Evolutionary conservation across 2,113 vertebrate genomes (phyloP).

Genomic region (Aspidoscelis tigris): DNA sequence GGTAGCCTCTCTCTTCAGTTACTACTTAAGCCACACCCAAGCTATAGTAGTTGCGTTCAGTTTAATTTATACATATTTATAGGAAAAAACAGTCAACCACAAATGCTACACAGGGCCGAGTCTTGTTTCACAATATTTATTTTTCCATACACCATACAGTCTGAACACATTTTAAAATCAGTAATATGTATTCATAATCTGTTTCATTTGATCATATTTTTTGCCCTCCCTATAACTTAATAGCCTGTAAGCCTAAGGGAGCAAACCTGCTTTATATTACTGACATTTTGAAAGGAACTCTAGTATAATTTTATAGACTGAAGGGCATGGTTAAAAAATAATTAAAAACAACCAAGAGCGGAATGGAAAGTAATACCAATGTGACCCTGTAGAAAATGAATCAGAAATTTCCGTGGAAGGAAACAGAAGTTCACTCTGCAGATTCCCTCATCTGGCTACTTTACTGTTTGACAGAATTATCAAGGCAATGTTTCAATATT

Average conservation of each 20-base stretch:
- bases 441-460: neutral
- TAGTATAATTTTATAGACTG: too few species aligned
- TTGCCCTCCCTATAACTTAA: neutral
- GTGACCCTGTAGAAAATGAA: neutral
- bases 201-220: conserved; percentile 2
- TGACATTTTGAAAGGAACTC: too few species aligned
- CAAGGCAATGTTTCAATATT: neutral
- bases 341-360: neutral
- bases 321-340: too few species aligned
- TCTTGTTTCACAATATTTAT: neutral
- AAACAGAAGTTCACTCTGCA: too few species aligned
- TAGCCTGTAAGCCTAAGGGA: too few species aligned
- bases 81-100: neutral
- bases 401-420: conserved; percentile 15
- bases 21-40: neutral
- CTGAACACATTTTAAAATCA: neutral
- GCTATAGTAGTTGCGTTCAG: neutral
- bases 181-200: neutral
- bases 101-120: neutral
- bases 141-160: neutral
- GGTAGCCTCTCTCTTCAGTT: neutral
- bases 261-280: too few species aligned
- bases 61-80: neutral
- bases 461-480: neutral
- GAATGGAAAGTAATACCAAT: conserved; percentile 2